Evolutionary conservation across 2,888 invertebrate genomes (phyloP).

Genomic region (Agrochola macilenta): DNA sequence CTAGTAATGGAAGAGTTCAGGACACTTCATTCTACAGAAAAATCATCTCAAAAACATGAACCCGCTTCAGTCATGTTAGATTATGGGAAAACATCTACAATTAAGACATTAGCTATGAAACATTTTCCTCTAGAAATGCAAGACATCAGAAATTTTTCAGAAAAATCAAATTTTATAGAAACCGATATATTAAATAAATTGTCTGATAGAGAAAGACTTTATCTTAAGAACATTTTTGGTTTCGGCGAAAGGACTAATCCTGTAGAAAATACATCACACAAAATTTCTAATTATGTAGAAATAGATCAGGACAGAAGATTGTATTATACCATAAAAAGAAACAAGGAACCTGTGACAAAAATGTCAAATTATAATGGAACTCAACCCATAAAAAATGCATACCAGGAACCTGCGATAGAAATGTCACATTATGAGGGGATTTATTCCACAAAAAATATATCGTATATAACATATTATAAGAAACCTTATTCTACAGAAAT

Average conservation of each 20-base stretch:
- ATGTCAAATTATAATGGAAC: background rate
- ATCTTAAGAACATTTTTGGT: background rate
- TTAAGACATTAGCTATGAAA: background rate
- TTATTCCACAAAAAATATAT: background rate
- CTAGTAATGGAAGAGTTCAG: background rate
- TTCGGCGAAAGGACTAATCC: background rate
- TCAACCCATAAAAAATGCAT: background rate
- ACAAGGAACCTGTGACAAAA: background rate
- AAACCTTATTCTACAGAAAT: conserved; percentile 1
- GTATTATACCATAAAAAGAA: background rate
- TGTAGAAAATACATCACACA: background rate
- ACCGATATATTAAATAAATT: background rate
- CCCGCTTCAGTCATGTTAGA: background rate
- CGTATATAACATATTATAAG: background rate
- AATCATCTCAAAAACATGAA: background rate
- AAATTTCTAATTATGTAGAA: background rate
- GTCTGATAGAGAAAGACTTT: background rate
- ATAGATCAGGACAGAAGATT: background rate
- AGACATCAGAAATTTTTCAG: background rate
- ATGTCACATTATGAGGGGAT: background rate
- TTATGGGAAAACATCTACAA: background rate
- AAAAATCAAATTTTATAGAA: background rate
- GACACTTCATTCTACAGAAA: background rate
- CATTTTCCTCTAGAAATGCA: background rate
- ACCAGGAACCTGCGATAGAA: background rate